Evolutionary conservation across 2,888 invertebrate genomes (phyloP).

Genomic region (Onchidella celtica): DNA sequence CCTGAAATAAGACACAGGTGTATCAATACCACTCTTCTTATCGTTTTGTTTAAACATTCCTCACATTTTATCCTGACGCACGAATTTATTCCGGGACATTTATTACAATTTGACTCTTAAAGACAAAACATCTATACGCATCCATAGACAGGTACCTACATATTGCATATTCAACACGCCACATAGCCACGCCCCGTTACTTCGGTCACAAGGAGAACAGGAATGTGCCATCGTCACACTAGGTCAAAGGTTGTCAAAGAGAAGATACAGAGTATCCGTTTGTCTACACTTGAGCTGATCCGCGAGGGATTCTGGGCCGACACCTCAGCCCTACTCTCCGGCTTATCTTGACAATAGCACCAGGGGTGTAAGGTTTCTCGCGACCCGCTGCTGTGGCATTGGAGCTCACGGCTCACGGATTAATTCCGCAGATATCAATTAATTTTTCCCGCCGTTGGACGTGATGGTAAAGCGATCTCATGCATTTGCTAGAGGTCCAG

Average conservation of each 20-base stretch:
- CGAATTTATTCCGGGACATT: too few species aligned
- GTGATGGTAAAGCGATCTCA: slow-evolving; percentile 39
- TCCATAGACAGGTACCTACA: too few species aligned
- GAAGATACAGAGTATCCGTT: slow-evolving; percentile 41
- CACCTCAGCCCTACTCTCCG: background rate
- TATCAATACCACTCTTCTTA: too few species aligned
- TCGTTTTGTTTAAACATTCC: too few species aligned
- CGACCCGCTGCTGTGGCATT: background rate
- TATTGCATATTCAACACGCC: background rate
- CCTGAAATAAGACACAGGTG: too few species aligned
- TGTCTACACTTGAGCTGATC: slow-evolving; percentile 20
- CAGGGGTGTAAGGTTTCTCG: background rate
- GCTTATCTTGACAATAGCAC: slow-evolving; percentile 29
- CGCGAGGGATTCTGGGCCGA: background rate
- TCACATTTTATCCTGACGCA: too few species aligned
- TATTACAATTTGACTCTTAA: too few species aligned
- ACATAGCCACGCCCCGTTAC: background rate
- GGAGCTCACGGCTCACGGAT: slow-evolving; percentile 35
- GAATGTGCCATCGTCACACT: background rate
- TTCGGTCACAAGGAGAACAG: background rate
- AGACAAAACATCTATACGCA: too few species aligned
- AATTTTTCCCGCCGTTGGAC: slow-evolving; percentile 30
- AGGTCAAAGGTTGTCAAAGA: background rate
- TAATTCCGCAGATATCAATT: slow-evolving; percentile 47
- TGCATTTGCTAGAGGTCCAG: slow-evolving; percentile 28